A percentile compares a stretch with the other conserved stretches of the same genome.
Evolutionary conservation across 2,888 invertebrate species (phyloP).

Genomic region (Elmis aenea): DNA sequence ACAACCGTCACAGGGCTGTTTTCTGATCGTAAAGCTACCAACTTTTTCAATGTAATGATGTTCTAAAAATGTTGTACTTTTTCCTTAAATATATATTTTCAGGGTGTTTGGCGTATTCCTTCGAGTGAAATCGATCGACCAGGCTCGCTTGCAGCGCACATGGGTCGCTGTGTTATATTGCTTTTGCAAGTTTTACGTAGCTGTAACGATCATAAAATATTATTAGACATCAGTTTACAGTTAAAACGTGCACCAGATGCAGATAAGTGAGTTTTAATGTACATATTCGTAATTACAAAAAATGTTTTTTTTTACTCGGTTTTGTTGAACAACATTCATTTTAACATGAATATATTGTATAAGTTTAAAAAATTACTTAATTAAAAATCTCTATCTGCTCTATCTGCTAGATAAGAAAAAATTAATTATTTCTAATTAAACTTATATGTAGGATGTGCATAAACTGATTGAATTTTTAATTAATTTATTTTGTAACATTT

Average conservation of each 20-base stretch:
- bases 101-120: conserved; percentile 91
- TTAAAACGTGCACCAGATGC: conserved; percentile 76
- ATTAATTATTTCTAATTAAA: no score
- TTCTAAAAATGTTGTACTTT: conserved; percentile 20
- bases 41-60: conserved; percentile 86
- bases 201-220: conserved; percentile 71
- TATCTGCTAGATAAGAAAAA: no score
- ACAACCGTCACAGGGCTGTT: conserved; percentile 77
- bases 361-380: no score
- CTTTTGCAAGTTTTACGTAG: conserved; percentile 76
- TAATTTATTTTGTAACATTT: conserved; percentile 1
- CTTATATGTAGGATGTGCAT: no score
- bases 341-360: background rate
- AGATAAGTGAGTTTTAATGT: conserved; percentile 70
- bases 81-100: conserved; percentile 13
- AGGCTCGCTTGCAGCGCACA: conserved; percentile 87
- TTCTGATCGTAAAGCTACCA: conserved; percentile 74
- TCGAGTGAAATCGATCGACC: conserved; percentile 85
- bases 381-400: no score
- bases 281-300: conserved; percentile 1
- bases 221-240: conserved; percentile 75
- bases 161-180: conserved; percentile 78
- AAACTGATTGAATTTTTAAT: no score
- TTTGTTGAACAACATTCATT: background rate
- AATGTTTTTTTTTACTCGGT: background rate